Base-by-base conservation (phyloP, 1,140 invertebrate genomes). In the Eurosta solidaginis region DNA sequence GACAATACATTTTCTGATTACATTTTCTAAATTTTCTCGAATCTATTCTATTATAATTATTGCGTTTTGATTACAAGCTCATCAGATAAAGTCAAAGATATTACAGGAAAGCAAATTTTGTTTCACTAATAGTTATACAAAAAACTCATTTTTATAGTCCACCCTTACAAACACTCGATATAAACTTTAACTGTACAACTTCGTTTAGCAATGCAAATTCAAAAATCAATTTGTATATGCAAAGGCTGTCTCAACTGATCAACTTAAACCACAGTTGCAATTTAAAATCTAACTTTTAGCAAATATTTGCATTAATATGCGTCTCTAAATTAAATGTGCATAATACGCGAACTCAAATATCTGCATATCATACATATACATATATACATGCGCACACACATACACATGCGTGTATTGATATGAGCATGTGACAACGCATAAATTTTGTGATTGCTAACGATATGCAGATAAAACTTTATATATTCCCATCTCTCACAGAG, bases 281-380 rank as follows among this genome's bases (percentile, higher is more conserved):
- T 68, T 68, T 68, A 20, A 68, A 68, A 68, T 68, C 59, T 17
- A 40, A 40, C 59, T 29, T 33, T 68, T 68, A 68, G 59, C 59
- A 68, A 68, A 68, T 68, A 68, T 68, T 68, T 68, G 59, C 59
- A 20, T 36, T 27, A 20, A 14, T 20, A 9, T 68, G 59, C 59
- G 40, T 40, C n/a, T n/a, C 59, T 68, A 68, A 68, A 68, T 68
- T 68, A 68, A 40, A 68, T 68, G 59, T 40, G 33, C 33, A 68
- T 68, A 68, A 68, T 68, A n/a, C n/a, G 59, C 17, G 49, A 22
- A 22, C 17, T 22, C 4, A 10, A 20, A n/a, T n/a, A n/a, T n/a
- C n/a, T n/a, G n/a, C n/a, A n/a, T n/a, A n/a, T n/a, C n/a, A 52
- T 2, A 25, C 49, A 20, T 20, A 27, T 40, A 17, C 12, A 10